Evolutionary conservation across 2,113 vertebrate species (phyloP), one percentile per base, ranked within the genome.

Genomic region (Todiramphus saurophagus): DNA sequence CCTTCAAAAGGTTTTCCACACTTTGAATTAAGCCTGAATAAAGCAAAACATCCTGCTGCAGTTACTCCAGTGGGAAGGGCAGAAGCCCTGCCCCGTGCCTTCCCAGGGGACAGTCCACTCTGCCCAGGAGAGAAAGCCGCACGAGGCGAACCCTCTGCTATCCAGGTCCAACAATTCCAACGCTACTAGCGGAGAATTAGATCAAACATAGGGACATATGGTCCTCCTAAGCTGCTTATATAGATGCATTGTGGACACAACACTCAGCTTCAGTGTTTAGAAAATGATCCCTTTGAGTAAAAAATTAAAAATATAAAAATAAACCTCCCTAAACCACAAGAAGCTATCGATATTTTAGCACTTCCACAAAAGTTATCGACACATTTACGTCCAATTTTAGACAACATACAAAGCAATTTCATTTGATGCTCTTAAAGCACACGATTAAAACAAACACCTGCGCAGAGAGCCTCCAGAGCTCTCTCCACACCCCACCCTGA

Each of bases 261-360:
- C 48, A 44, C 55, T 51, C 79, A 44, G 90, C 73, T 85, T 28
- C 55, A 44, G 55, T 14, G 58, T 48, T 84, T 72, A 92, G 72
- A 87, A 93, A 96, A 75, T 51, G 2, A 84, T 59, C 89, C 70
- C 37, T 91, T 31, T 13, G 66, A 82, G 80, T 92, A 73, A 89
- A 95, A 90, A 90, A 63, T 46, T 69, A 70, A 81, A 89, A 60
- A 75, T 81, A 84, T 17, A 91, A 92, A 96, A 95, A 89, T 87
- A 95, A 94, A 70, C 18, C 19, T 72, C 85, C 83, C 50, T 77
- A 74, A 84, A 79, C 24, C 78, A 72, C 72, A 51, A 41, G 68
- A 89, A 69, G 68, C 80, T 76, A 37, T 72, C 60, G 84, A 62
- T 69, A 89, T 75, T 94, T 87, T 23, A 95, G 73, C 86, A 84